Base-by-base conservation (phyloP, 2,113 vertebrate species). In the Pelmatolapia mariae region DNA sequence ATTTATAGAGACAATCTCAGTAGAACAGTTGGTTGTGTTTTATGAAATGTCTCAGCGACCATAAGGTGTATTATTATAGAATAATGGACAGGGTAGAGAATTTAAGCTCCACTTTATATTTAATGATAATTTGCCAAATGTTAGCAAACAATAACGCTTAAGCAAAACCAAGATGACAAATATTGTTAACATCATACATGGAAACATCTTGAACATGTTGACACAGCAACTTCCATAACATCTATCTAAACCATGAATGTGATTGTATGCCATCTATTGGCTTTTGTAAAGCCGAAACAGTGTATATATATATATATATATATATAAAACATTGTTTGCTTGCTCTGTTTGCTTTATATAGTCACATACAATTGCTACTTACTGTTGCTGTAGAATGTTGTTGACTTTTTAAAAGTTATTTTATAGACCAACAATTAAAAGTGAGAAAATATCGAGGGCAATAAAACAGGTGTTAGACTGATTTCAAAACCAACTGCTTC, bases 271-370 rank as follows among this genome's bases (percentile, higher is more conserved):
- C 22, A 24, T 16, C n/a, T 71, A 43, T 6, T 43, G 38, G n/a
- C 66, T 71, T 10, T 9, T 71, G 38, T 24, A 6, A 43, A 43
- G 66, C 22, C 0, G 3, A 66, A 36, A 63, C 18, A 31, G 16
- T 13, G 2, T 33, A 2, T 10, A 1, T 18, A 1, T 8, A 4
- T 18, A 0, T 18, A 1, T 16, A 1, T 47, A 1, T 40, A 5
- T 40, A 3, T 13, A 2, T 13, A 6, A 8, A 33, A 61, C 8
- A 6, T 18, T 33, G 3, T 4, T 19, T 63, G 8, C 31, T 11
- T n/a, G 10, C 33, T 66, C 16, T 38, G 2, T 13, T 52, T 52
- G 3, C 47, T 22, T 8, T n/a, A n/a, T 79, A 76, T 16, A 33
- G 26, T 3, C 45, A 50, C 45, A 4, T n/a, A 78, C 16, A 52